These are phyloP conservation scores for Alouatta palliata DNA, from an alignment of 2,113 vertebrate species.

Conservation along the genomic window DNA sequence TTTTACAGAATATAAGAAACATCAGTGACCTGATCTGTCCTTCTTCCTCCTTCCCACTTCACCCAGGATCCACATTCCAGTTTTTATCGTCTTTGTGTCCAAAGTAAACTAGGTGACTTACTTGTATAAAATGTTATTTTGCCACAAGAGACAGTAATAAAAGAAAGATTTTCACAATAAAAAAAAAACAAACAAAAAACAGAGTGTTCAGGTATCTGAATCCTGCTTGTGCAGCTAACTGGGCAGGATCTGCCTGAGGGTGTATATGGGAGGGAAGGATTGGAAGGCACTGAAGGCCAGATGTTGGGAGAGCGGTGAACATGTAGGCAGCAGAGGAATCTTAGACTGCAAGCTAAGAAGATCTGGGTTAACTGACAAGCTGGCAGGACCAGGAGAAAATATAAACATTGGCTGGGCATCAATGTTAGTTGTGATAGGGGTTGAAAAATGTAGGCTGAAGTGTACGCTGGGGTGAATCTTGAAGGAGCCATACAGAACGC, in stretches of 20 bases:
- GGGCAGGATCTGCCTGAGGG: not conserved
- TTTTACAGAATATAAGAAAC: conserved; percentile 69
- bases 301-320: not conserved
- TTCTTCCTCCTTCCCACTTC: conserved; percentile 46
- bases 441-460: not conserved
- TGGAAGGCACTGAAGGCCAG: not conserved
- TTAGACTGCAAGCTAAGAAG: not conserved
- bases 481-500: not conserved
- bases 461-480: not conserved
- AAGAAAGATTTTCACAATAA: conserved; percentile 76
- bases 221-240: not conserved
- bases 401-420: not conserved
- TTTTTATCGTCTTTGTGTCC: conserved; percentile 67
- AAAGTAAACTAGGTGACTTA: conserved; percentile 72
- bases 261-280: not conserved
- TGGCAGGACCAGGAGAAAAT: not conserved
- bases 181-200: no score
- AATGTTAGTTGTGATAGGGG: not conserved
- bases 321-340: not conserved
- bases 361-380: not conserved
- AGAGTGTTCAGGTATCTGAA: not conserved
- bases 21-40: conserved; percentile 53
- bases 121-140: conserved; percentile 85
- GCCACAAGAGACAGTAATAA: conserved; percentile 80
- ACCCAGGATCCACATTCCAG: conserved; percentile 49